Conservation (phyloP, 37 sponge, comb jelly and placozoan genomes). For the Crambe crambe region DNA sequence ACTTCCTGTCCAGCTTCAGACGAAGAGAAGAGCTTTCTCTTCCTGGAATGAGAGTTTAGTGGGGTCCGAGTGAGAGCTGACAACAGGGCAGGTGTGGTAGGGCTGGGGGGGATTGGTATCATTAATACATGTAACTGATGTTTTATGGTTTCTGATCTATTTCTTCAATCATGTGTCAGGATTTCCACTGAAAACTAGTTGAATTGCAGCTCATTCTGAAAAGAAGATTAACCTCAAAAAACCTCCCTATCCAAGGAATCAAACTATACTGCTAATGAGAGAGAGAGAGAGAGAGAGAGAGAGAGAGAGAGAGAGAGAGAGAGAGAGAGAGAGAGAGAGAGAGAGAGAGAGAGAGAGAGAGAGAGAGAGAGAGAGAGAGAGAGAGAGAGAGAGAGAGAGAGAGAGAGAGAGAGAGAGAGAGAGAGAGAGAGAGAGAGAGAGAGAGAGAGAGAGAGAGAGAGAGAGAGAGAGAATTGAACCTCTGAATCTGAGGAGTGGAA, state of each 20-base stretch:
- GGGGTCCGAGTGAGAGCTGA: neutral
- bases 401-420: conserved; percentile 16
- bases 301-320: neutral
- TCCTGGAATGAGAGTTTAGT: neutral
- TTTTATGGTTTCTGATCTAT: too few species aligned
- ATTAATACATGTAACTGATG: too few species aligned
- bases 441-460: conserved; percentile 28
- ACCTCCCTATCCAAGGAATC: too few species aligned
- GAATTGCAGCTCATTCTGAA: too few species aligned
- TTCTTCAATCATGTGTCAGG: too few species aligned
- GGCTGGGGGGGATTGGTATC: neutral
- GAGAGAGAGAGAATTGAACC: conserved; percentile 27
- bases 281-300: conserved; percentile 8
- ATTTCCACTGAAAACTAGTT: too few species aligned
- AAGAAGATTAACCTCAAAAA: too few species aligned
- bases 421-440: conserved; percentile 15
- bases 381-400: conserved; percentile 16
- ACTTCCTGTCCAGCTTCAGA: neutral
- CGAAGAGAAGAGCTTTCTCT: neutral
- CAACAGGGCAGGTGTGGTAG: neutral
- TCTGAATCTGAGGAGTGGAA: neutral
- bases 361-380: conserved; percentile 18
- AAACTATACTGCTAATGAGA: neutral
- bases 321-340: conserved; percentile 4
- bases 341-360: conserved; percentile 21